phyloP scores from a whole-genome alignment of 2,113 vertebrate genomes.

The Plecotus auritus region DNA sequence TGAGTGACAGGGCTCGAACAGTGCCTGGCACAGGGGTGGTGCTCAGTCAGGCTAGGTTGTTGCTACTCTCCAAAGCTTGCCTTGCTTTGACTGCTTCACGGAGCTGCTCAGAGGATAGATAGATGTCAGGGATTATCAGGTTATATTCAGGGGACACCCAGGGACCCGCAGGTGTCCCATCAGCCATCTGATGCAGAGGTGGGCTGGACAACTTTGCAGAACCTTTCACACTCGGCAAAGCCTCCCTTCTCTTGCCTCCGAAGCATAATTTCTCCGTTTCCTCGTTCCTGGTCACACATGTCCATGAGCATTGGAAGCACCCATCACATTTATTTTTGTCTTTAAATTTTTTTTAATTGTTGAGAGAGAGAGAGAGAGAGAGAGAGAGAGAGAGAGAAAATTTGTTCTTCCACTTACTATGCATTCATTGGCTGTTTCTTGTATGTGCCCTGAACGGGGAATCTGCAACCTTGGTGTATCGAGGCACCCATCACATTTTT shows the following conservation, averaged over 20 bases:
- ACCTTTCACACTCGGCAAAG: not conserved
- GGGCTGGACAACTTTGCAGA: not conserved
- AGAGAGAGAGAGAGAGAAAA: not conserved
- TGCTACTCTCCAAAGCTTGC: accelerated
- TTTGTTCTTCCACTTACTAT: not conserved
- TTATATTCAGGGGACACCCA: not conserved
- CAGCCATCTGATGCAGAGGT: not conserved
- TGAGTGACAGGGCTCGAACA: not conserved
- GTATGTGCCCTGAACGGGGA: not conserved
- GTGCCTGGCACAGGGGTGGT: not conserved
- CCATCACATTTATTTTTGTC: not conserved
- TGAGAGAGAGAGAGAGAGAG: too few relatives aligned
- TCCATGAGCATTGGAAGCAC: not conserved
- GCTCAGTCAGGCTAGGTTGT: too few relatives aligned
- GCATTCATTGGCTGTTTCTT: not conserved
- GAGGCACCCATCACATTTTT: not conserved
- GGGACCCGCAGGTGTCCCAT: not conserved
- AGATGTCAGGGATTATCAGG: not conserved
- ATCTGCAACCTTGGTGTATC: not conserved
- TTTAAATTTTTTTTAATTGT: not conserved
- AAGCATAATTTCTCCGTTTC: not conserved
- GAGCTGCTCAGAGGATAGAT: not conserved
- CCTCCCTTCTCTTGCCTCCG: not conserved
- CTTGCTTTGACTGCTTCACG: not conserved
- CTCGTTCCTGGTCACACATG: not conserved